These are phyloP conservation scores for Bolinopsis microptera DNA, from an alignment of 37 sponge, comb jelly and placozoan genomes.

Conservation along the genomic window DNA sequence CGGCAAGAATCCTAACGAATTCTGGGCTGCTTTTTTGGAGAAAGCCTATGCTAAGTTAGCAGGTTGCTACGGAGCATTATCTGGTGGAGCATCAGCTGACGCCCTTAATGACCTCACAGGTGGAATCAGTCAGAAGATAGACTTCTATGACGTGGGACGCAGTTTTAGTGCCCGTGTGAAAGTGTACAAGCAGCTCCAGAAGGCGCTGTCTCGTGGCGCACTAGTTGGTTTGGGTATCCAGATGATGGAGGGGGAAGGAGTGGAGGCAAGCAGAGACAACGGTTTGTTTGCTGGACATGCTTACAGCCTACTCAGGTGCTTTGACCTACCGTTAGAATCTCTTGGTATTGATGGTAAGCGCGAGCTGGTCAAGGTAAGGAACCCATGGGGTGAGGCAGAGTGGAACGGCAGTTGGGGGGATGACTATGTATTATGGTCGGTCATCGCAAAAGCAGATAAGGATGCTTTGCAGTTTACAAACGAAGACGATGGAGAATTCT, in stretches of 20 bases:
- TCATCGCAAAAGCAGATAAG: neutral
- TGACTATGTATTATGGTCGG: neutral
- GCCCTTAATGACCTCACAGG: slow-evolving; percentile 22
- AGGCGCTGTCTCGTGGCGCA: neutral
- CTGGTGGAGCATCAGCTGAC: neutral
- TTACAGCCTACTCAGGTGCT: neutral
- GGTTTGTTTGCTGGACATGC: slow-evolving; percentile 28
- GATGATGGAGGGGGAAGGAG: neutral
- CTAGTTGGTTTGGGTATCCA: neutral
- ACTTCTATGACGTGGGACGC: neutral
- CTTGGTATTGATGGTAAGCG: neutral
- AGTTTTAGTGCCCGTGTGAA: neutral
- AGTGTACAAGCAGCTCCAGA: neutral
- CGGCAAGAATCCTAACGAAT: slow-evolving; percentile 78
- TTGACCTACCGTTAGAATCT: neutral
- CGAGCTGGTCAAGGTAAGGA: slow-evolving; percentile 31
- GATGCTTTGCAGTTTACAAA: slow-evolving; percentile 7
- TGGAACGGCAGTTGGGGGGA: slow-evolving; percentile 29
- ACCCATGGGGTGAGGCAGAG: slow-evolving; percentile 18
- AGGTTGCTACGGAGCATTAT: neutral
- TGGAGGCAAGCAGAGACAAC: neutral
- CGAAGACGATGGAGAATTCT: slow-evolving; percentile 47
- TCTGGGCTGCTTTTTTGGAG: slow-evolving; percentile 93
- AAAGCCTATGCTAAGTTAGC: slow-evolving; percentile 93
- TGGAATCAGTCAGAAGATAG: neutral